Base-by-base conservation (phyloP, 1,140 invertebrate species). In the Drosophila pectinifera region DNA sequence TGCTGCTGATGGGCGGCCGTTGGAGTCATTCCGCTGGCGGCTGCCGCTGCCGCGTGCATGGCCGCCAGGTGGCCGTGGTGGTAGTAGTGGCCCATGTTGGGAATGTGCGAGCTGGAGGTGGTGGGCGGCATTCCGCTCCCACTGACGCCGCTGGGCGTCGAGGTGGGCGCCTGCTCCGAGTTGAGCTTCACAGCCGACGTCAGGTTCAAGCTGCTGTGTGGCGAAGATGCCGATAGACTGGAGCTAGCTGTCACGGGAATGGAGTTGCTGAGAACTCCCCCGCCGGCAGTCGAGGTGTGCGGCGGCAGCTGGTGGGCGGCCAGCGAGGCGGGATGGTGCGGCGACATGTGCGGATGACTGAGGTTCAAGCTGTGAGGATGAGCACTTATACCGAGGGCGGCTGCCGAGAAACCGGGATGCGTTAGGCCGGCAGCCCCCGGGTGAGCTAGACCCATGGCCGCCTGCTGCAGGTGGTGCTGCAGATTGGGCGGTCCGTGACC, bases 341-440 rank as follows among this genome's bases (percentile, higher is more conserved):
- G 91, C 39, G 91, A 92, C 28, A 92, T 91, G 43, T 92, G 91
- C n/a, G 91, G 80, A 73, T 92, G 91, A 13, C 83, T 85, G 48
- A 92, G 48, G 74, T 91, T 92, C 39, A 92, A 65, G 45, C 91
- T 89, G 48, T 92, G 91, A 5, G 90, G 91, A 64, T 92, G 80
- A 10, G 91, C 70, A 0, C 86, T 82, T 10, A 92, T 42, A 0
- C 83, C 91, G 16, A 92, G 69, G 5, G 82, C 88, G 0, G 88
- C 86, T 0, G 82, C 88, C 11, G 91, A 89, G 49, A 92, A 91
- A 10, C 91, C 81, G 0, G 86, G 91, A 80, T 92, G 91, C 8
- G 82, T 57, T 0, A 91, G 67, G 0, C 83, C 90, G 22, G 89
- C 80, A 3, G 89, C 79, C 0, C 45, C 84, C 0, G 91, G 82